A percentile compares a stretch with the other conserved stretches of the same genome.
These are phyloP conservation scores for Danio jaintianensis DNA, from an alignment of 2,797 vertebrate species.

Conservation along the genomic window DNA sequence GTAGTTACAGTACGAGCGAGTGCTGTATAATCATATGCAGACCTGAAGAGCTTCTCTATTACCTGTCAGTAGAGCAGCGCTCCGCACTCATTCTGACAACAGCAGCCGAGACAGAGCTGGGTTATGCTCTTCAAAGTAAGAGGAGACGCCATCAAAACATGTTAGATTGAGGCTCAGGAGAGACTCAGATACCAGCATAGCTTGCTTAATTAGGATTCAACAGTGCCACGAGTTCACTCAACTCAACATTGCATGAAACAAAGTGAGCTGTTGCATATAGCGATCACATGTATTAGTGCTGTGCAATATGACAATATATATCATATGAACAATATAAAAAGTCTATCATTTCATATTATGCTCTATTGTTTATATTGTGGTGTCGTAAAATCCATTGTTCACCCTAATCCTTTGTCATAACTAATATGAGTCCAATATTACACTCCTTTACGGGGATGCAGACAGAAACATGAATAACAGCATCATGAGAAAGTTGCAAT, in stretches of 20 bases:
- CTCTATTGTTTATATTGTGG: no score
- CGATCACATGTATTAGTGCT: background rate
- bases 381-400: no score
- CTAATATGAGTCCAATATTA: no score
- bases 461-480: no score
- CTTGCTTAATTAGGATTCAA: constrained; percentile 74
- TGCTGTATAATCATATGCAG: constrained; percentile 61
- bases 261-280: background rate
- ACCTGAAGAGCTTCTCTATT: constrained; percentile 60
- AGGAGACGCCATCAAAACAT: constrained; percentile 47
- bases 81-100: constrained; percentile 31
- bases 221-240: constrained; percentile 61
- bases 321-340: no score
- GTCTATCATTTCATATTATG: no score
- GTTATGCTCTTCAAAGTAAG: constrained; percentile 61
- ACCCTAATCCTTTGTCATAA: no score
- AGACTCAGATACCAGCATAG: constrained; percentile 61
- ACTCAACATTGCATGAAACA: constrained; percentile 50
- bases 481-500: no score
- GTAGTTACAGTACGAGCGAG: constrained; percentile 25
- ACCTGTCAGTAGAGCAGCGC: constrained; percentile 56
- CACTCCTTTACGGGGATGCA: no score
- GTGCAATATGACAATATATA: no score
- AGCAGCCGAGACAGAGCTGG: constrained; percentile 42
- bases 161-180: constrained; percentile 16